Base-by-base conservation (phyloP, 2,113 vertebrate species). In the Formicarius rufipectus region DNA sequence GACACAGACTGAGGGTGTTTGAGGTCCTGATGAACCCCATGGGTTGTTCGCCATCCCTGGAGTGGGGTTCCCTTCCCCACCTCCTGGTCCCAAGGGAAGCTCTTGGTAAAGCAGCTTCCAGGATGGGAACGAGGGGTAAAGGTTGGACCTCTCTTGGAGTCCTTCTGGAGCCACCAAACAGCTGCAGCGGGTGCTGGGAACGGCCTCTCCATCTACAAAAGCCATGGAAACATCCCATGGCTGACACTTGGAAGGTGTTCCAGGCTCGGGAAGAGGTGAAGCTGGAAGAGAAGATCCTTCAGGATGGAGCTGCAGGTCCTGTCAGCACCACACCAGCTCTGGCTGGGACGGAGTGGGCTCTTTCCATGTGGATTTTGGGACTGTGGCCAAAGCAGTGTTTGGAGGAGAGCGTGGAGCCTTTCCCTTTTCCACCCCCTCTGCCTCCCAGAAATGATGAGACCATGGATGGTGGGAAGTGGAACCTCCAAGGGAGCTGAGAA, bases 81-180 rank as follows among this genome's bases (percentile, higher is more conserved):
- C 52, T 72, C 30, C 14, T 30, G 19, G 1, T 1, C 64, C 40
- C 40, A 30, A n/a, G 52, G n/a, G 80, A 24, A 75, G 75, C 22
- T 40, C 71, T 0, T 0, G 15, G 58, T 12, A n/a, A 15, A 53
- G 35, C 1, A 72, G 23, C 14, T 4, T 11, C 40, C 69, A 75
- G 33, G 53, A 24, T 15, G 8, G 44, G 59, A 71, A 20, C 21
- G 47, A 42, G 14, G 27, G 44, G 68, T 37, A 2, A 89, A 83
- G 30, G 63, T 42, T 86, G 37, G 63, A 7, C 16, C 6, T 72
- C 62, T 42, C 24, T 18, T 27, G 10, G 3, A 27, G 12, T 47
- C 42, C 13, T 35, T 9, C 49, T 9, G 23, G 49, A 80, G 62
- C 37, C 49, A 19, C 21, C 47, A 56, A 40, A 9, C 56, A 22